Conservation (phyloP, 1,140 invertebrate genomes). For the Augochlora pura region DNA sequence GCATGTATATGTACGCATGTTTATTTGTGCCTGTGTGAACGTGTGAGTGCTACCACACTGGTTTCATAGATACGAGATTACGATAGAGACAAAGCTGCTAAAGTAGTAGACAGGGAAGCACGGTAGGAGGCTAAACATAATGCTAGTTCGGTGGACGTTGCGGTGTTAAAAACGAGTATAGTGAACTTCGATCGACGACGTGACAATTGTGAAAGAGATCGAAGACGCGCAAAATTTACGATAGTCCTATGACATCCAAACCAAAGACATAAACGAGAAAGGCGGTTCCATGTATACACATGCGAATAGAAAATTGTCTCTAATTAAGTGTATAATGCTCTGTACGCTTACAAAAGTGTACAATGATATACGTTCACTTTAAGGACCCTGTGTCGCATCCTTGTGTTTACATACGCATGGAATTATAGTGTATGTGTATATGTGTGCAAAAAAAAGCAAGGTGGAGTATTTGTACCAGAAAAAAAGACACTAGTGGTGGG, state of each 20-base stretch:
- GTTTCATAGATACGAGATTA: constrained; percentile 29
- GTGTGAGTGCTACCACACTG: background rate
- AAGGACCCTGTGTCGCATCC: constrained; percentile 5
- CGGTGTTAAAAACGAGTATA: constrained; percentile 26
- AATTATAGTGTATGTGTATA: background rate
- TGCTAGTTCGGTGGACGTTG: constrained; percentile 7
- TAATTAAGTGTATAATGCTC: constrained; percentile 22
- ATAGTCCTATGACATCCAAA: constrained; percentile 25
- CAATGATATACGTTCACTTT: constrained; percentile 10
- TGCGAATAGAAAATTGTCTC: constrained; percentile 11
- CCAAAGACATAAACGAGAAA: constrained; percentile 12
- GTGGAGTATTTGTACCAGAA: constrained; percentile 34
- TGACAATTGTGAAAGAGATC: constrained; percentile 27
- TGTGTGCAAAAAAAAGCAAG: constrained; percentile 2
- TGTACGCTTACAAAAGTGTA: constrained; percentile 13
- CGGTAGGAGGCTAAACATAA: constrained; percentile 29
- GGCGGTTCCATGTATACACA: background rate
- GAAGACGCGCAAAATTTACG: constrained; percentile 32
- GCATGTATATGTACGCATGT: background rate
- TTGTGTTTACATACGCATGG: constrained; percentile 23
- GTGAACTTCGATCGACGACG: constrained; percentile 42
- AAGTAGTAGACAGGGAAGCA: constrained; percentile 30
- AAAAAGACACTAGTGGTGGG: constrained; percentile 8
- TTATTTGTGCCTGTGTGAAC: background rate
- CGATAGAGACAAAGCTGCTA: constrained; percentile 36